phyloP scores from a whole-genome alignment of 2,888 invertebrate genomes.

The Cremastobaeus sp. region DNA sequence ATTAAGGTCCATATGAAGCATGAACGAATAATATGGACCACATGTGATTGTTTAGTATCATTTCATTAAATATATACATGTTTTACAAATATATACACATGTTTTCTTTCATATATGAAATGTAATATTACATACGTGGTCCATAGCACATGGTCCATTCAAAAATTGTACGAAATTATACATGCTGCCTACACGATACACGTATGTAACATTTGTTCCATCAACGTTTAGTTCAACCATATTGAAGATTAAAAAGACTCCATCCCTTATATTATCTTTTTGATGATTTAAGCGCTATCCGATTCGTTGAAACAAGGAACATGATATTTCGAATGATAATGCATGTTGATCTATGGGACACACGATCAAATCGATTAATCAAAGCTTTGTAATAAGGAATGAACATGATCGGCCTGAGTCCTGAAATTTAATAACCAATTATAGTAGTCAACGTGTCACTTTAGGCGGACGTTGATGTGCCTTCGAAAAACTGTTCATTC shows the following conservation, averaged over 20 bases:
- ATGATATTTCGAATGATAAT: conserved; percentile 29
- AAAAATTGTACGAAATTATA: not conserved
- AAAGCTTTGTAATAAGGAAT: conserved; percentile 35
- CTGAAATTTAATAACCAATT: conserved; percentile 36
- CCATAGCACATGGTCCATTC: too few species aligned
- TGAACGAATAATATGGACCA: too few species aligned
- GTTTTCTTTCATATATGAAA: too few species aligned
- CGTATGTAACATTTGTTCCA: too few species aligned
- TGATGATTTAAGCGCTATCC: not conserved
- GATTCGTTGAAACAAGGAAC: conserved; percentile 3
- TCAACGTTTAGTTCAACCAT: too few species aligned
- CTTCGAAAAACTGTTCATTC: conserved; percentile 60
- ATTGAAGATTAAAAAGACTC: conserved; percentile 11
- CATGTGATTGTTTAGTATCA: too few species aligned
- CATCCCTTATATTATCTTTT: conserved; percentile 1
- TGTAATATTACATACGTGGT: too few species aligned
- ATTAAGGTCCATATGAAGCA: too few species aligned
- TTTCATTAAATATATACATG: too few species aligned
- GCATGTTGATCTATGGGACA: conserved; percentile 19
- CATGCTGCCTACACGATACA: too few species aligned
- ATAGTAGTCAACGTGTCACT: conserved; percentile 9
- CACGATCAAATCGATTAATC: conserved; percentile 26
- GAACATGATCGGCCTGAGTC: conserved; percentile 27
- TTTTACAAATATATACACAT: too few species aligned
- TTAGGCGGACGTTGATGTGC: conserved; percentile 24